Conservation (phyloP, 2,113 vertebrate genomes). For the Cottus gobio region DNA sequence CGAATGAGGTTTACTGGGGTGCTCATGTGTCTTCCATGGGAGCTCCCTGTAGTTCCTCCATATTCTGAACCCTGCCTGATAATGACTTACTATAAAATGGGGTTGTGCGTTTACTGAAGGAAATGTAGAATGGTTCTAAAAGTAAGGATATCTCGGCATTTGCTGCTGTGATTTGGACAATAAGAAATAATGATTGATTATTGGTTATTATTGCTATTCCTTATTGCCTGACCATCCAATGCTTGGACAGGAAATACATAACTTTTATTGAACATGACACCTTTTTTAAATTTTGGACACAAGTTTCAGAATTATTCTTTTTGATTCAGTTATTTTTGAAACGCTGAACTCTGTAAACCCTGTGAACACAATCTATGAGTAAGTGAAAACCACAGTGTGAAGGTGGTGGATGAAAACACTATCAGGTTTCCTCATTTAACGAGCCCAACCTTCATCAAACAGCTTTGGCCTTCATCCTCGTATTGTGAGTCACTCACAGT, state of each 20-base stretch:
- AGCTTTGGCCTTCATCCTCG: constrained; percentile 42
- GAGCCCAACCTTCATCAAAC: constrained; percentile 32
- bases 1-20: too few relatives aligned
- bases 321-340: neutral
- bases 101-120: too few relatives aligned
- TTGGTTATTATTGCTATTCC: neutral
- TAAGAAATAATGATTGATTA: too few relatives aligned
- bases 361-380: neutral
- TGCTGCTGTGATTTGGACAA: neutral
- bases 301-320: neutral
- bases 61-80: neutral
- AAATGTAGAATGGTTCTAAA: neutral
- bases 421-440: constrained; percentile 27
- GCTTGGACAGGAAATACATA: neutral
- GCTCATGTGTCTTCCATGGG: too few relatives aligned
- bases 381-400: constrained; percentile 33
- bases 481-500: constrained; percentile 60
- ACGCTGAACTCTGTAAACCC: neutral
- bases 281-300: neutral
- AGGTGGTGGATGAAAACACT: constrained; percentile 8
- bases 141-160: neutral
- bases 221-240: neutral
- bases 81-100: neutral
- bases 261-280: neutral
- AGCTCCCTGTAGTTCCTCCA: too few relatives aligned